Conservation (phyloP, 2,888 invertebrate genomes). For the Zele albiditarsus region DNA sequence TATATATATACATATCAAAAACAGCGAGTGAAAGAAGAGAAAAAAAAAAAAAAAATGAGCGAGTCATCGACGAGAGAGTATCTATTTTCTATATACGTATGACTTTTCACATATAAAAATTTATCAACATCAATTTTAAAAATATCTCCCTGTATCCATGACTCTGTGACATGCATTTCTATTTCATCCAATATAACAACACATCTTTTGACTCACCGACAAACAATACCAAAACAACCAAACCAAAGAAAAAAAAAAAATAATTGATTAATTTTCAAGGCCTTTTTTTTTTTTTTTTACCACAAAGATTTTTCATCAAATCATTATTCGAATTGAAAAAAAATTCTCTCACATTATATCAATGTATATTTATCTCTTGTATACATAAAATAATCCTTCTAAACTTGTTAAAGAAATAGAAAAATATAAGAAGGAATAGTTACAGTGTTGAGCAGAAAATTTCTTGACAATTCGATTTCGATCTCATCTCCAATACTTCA, state of each 20-base stretch:
- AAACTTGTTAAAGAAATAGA: not conserved
- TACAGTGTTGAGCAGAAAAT: not conserved
- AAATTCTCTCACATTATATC: not conserved
- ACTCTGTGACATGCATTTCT: not conserved
- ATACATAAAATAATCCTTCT: not conserved
- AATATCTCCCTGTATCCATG: not conserved
- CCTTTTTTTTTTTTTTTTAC: not conserved
- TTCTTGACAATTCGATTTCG: conserved; percentile 34
- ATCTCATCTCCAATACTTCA: conserved; percentile 25
- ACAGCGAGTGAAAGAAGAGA: not conserved
- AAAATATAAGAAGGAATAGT: not conserved
- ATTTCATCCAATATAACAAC: not conserved
- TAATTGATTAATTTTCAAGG: not conserved
- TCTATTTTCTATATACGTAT: not conserved
- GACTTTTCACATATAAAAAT: conserved; percentile 7
- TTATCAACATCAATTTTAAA: conserved; percentile 6
- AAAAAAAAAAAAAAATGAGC: conserved; percentile 3
- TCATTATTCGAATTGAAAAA: not conserved
- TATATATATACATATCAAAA: not conserved
- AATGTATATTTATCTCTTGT: not conserved
- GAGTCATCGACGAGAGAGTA: conserved; percentile 12
- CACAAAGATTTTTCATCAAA: not conserved
- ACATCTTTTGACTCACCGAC: not conserved
- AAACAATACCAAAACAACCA: not conserved
- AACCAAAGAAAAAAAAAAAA: not conserved